Conservation (phyloP, 2,888 invertebrate genomes). For the Sminthurides aquaticus region DNA sequence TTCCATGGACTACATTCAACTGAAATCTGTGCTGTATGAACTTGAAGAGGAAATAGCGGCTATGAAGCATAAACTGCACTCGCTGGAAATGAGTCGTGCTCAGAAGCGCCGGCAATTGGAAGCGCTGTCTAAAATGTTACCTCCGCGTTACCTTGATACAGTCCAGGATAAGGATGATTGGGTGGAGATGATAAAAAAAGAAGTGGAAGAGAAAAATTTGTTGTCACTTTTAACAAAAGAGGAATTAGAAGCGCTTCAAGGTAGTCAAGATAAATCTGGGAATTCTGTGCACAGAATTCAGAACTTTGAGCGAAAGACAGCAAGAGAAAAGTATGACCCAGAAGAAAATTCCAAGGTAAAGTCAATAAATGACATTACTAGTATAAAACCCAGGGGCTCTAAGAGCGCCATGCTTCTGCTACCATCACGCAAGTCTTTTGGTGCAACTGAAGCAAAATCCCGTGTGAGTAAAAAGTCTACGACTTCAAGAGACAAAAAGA, state of each 20-base stretch:
- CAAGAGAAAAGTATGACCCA: neutral
- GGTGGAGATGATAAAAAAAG: conserved; percentile 15
- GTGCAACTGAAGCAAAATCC: neutral
- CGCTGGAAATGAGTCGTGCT: neutral
- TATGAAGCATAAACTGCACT: neutral
- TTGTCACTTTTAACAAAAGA: conserved; percentile 8
- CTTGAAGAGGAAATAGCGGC: conserved; percentile 49
- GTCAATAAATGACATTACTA: no score
- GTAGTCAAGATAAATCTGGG: neutral
- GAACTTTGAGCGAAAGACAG: neutral
- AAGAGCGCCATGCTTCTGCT: no score
- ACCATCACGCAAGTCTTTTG: no score
- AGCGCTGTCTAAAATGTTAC: neutral
- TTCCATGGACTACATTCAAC: conserved; percentile 54
- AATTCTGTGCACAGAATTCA: neutral
- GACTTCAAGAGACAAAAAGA: neutral
- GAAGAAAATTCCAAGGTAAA: conserved; percentile 12
- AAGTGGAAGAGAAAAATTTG: conserved; percentile 3
- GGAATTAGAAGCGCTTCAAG: conserved; percentile 2
- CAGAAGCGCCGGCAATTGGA: neutral
- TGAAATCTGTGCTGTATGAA: conserved; percentile 52
- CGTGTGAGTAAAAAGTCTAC: neutral
- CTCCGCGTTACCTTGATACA: neutral
- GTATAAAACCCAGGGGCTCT: no score
- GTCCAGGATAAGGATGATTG: conserved; percentile 10